Base-by-base conservation (phyloP, 2,113 vertebrate genomes). In the Noturus placidus region DNA sequence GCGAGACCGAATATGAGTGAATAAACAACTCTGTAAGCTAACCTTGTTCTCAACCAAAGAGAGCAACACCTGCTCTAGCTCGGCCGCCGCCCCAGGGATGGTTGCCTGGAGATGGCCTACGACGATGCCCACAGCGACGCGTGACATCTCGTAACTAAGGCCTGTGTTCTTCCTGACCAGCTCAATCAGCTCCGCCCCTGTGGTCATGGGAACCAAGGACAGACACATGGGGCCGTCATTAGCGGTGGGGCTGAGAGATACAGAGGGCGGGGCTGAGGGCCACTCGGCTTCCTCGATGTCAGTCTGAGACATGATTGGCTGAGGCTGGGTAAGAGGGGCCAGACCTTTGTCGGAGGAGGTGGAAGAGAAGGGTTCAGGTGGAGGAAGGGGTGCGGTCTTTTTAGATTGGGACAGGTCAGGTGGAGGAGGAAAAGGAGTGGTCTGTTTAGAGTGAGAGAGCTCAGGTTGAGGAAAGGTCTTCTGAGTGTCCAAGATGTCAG, bases 21-120 rank as follows among this genome's bases (percentile, higher is more conserved):
- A 65, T 15, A 70, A 20, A 38, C 6, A 42, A 76, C 10, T 52
- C 15, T 3, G 15, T 20, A 65, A 38, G 76, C 3, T 95, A 93
- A 99, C 98, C 97, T 99, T 99, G 91, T 96, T 97, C 92, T 98
- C 96, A 90, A 99, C 97, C 93, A 99, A 91, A 0, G 97, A 98
- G 89, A 99, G 93, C 86, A 99, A 97, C 88, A 99, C 97, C 90
- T 97, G 96, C 91, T 99, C 98, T 96, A 99, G 94, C 86, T 96
- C 92, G 2, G 93, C 90, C n/a, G 94, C 94, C 57, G 94, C 95
- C 30, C 94, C 95, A 0, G 97, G 97, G 57, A 99, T 6, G 0
- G 95, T 94, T 74, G 92, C 95, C 95, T 99, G 98, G 92, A 99
- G 97, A 87, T 99, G 98, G 17, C 98, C 98, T 1, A 98, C 97